Evolutionary conservation across 2,113 vertebrate species (phyloP), one percentile per base, ranked within the genome.

Genomic region (Pomatostomus ruficeps): DNA sequence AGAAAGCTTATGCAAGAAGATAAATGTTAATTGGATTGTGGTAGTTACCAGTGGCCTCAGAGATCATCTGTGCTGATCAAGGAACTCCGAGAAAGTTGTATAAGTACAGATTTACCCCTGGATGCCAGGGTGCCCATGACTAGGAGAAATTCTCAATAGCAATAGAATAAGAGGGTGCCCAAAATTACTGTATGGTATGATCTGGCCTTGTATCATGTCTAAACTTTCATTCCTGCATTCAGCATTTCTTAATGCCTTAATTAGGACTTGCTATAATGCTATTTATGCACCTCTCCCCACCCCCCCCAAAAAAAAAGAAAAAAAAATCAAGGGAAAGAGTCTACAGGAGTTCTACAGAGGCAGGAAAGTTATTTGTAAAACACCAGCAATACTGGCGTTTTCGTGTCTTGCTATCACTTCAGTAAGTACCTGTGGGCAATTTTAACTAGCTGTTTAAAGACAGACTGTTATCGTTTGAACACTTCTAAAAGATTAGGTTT

Each of bases 371-470:
- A 49, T 59, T 66, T 86, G 72, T 92, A 54, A 77, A 83, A 74
- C 57, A 55, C 40, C 55, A 51, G 36, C 42, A 51, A 29, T 77
- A 18, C 5, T 74, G 19, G 25, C 52, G 61, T 91, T 93, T 81
- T 78, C 24, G 1, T 18, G 11, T 86, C 79, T 93, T 66, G 42
- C 82, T 93, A 55, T 94, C 25, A 40, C 33, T 70, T 91, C n/a
- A 55, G 45, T 66, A 74, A 77, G 40, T 63, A 23, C 16, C 4
- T 66, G 46, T 75, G 73, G 84, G 70, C 52, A 75, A 65, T 87
- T 94, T 89, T 95, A 91, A 91, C 40, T 95, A 89, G 57, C 65
- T 91, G 36, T 78, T 92, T 87, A 52, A 95, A 92, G 57, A 43
- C 42, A 65, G 62, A 43, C 43, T 74, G 0, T 71, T 81, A 59